Percentiles rank a stretch among this genome's conserved stretches.
Evolutionary conservation across 2,113 vertebrate genomes (phyloP).

Genomic region (Protobothrops mucrosquamatus): DNA sequence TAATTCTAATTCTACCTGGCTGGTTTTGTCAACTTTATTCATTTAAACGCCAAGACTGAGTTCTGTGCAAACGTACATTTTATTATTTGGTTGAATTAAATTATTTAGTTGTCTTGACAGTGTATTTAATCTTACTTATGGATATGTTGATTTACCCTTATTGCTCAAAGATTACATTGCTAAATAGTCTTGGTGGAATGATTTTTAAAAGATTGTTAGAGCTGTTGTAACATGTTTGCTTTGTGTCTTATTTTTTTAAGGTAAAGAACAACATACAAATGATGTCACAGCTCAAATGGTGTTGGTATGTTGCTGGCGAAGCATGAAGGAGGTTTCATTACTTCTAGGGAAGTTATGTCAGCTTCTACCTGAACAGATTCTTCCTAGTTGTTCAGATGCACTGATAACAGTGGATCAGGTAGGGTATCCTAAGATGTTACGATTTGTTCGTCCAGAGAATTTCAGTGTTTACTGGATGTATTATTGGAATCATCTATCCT

Average conservation of each 20-base stretch:
- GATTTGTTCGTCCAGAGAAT: neutral
- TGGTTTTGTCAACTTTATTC: neutral
- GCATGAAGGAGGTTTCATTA: slow-evolving; percentile 95
- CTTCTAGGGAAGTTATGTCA: slow-evolving; percentile 89
- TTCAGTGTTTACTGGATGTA: neutral
- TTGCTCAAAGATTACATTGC: neutral
- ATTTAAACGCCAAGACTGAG: neutral
- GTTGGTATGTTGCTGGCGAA: slow-evolving; percentile 95
- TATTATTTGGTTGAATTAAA: neutral
- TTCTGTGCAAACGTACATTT: neutral
- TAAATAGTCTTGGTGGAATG: neutral
- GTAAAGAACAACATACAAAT: slow-evolving; percentile 67
- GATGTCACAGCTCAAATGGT: slow-evolving; percentile 95
- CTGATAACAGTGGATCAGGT: slow-evolving; percentile 88
- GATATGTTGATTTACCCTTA: neutral
- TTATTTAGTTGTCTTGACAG: neutral
- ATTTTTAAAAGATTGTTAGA: slow-evolving; percentile 1
- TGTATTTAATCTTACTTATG: neutral
- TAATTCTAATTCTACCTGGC: neutral
- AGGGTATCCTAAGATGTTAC: slow-evolving; percentile 23
- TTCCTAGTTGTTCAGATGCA: slow-evolving; percentile 46
- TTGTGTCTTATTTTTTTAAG: slow-evolving; percentile 45
- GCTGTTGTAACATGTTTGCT: neutral
- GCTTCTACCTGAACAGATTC: slow-evolving; percentile 73
- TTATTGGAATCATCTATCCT: neutral